Percentiles rank a stretch among this genome's conserved stretches.
Conservation (phyloP, 1,140 invertebrate genomes). For the Microplitis mediator region DNA sequence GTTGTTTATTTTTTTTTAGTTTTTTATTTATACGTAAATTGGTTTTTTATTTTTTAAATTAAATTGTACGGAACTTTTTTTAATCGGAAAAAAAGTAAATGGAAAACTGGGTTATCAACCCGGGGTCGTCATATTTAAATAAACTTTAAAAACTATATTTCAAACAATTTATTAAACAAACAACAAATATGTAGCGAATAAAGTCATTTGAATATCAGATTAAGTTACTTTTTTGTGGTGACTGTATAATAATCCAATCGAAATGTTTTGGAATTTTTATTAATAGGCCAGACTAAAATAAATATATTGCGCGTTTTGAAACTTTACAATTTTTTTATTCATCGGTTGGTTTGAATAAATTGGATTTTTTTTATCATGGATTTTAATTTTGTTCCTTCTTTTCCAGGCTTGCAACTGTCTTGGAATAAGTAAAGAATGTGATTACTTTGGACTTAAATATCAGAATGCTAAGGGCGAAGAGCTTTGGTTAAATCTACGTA, state of each 20-base stretch:
- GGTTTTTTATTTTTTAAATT: no score
- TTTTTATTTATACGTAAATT: no score
- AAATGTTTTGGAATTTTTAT: no score
- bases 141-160: background rate
- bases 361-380: background rate
- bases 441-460: constrained; percentile 85
- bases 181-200: no score
- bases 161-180: background rate
- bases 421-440: constrained; percentile 81
- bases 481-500: constrained; percentile 84
- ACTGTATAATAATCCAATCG: no score
- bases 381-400: constrained; percentile 23
- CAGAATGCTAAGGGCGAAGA: constrained; percentile 74
- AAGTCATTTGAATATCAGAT: no score
- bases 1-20: background rate
- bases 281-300: no score
- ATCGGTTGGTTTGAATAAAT: background rate
- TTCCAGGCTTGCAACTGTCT: constrained; percentile 81
- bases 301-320: no score
- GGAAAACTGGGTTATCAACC: background rate
- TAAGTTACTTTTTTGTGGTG: no score
- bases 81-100: no score
- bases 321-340: background rate
- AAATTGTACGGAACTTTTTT: no score
- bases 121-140: no score